Evolutionary conservation across 1,140 invertebrate genomes (phyloP).

Genomic region (Drosophila trapezifrons): DNA sequence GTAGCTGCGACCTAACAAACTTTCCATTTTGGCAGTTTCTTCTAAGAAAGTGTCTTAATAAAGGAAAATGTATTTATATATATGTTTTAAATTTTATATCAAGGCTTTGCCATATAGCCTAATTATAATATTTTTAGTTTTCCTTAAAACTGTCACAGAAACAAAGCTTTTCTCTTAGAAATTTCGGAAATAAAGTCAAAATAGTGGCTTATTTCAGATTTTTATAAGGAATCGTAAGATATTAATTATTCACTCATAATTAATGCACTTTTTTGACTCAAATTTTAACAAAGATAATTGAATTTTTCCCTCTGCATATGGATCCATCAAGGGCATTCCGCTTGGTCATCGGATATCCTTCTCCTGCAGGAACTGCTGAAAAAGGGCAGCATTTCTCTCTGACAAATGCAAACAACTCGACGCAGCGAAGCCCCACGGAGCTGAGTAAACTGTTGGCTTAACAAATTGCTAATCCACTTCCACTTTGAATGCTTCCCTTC

Average conservation of each 20-base stretch:
- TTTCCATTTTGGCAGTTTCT: conserved; percentile 8
- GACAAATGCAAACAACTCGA: conserved; percentile 53
- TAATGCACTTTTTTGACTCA: no score
- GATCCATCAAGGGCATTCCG: conserved; percentile 4
- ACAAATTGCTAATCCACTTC: conserved; percentile 74
- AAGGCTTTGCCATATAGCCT: background rate
- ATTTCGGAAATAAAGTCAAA: no score
- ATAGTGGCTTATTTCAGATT: no score
- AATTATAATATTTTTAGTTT: background rate
- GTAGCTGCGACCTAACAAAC: conserved; percentile 12
- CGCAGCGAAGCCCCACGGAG: conserved; percentile 60
- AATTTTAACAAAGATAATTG: background rate
- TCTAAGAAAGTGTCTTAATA: conserved; percentile 1
- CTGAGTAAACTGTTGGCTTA: conserved; percentile 77
- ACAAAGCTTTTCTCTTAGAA: no score
- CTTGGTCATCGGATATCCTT: conserved; percentile 46
- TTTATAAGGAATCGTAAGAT: no score
- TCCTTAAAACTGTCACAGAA: background rate
- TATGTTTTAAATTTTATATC: background rate
- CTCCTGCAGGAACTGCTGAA: conserved; percentile 20
- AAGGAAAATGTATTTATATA: background rate
- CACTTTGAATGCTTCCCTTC: conserved; percentile 33
- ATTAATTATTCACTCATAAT: no score
- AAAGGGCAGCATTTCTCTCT: conserved; percentile 29
- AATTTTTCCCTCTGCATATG: conserved; percentile 9